Base-by-base conservation (phyloP, 2,113 vertebrate species). In the Mustela lutreola region DNA sequence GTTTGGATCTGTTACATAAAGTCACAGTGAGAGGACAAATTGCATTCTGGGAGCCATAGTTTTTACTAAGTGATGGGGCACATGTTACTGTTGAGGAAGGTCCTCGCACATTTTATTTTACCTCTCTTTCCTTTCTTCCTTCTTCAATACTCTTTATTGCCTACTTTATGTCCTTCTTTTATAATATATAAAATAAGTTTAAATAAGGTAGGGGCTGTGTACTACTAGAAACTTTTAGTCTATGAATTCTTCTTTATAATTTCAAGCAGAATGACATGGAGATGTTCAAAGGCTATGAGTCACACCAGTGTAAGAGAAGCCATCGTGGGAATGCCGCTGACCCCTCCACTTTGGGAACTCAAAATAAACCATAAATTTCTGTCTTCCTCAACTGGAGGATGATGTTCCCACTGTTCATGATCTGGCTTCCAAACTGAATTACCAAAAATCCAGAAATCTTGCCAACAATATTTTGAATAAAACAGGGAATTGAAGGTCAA, bases 381-480 rank as follows among this genome's bases (percentile, higher is more conserved):
- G n/a, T 80, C 85, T 83, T 91, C 53, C 26, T 82, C 79, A 14
- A 75, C 65, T 48, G 11, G 11, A 95, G 81, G 84, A 21, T 84
- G 60, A 19, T 85, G 96, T 97, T 97, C 97, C 96, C 96, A 98
- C 86, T 89, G 7, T 39, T 91, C 70, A 76, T 79, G 71, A 89
- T 94, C 78, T 94, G 67, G 60, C 85, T 91, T 94, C 78, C 81
- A 82, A 86, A 96, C 0, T 14, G n/a, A 96, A 85, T 95, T 48
- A 42, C 73, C 96, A 31, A 63, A 80, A 92, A 53, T 31, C 81
- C 76, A 79, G 48, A 28, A 33, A 84, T 33, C 48, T 26, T 93
- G 91, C 91, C 81, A 93, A 39, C 4, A 85, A 36, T 33, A 83
- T 91, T 89, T 94, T 82, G 82, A 92, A 92, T 26, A 82, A 97